phyloP scores from a whole-genome alignment of 1,140 invertebrate genomes.

The Aradophagus sp. region DNA sequence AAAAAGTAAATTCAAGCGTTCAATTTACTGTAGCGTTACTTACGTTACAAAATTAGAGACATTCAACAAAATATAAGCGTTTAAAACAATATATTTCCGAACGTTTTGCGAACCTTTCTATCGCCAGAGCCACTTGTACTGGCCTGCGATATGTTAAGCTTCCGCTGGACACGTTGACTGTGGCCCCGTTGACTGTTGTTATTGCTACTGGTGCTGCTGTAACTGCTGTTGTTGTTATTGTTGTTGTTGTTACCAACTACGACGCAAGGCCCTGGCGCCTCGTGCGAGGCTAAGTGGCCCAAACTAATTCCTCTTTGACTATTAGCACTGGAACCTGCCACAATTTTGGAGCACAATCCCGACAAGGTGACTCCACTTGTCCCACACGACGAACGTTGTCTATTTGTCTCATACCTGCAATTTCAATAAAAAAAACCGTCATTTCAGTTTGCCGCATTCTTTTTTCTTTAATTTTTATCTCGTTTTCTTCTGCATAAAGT shows the following conservation, averaged over 20 bases:
- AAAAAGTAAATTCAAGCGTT: background rate
- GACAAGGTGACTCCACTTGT: conserved; percentile 67
- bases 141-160: conserved; percentile 65
- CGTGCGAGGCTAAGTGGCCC: conserved; percentile 73
- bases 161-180: conserved; percentile 68
- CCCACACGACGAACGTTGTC: conserved; percentile 69
- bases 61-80: conserved; percentile 23
- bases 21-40: conserved; percentile 8
- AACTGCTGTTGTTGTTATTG: conserved; percentile 57
- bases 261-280: conserved; percentile 63
- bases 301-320: conserved; percentile 66
- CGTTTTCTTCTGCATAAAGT: background rate
- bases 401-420: conserved; percentile 74
- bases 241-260: conserved; percentile 62
- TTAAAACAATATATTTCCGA: conserved; percentile 28
- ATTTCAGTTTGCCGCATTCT: background rate
- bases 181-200: conserved; percentile 45
- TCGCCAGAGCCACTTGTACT: conserved; percentile 63
- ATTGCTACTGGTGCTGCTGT: too few relatives aligned
- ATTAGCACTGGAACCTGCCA: conserved; percentile 65
- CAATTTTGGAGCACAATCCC: conserved; percentile 72
- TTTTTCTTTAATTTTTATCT: background rate
- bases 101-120: conserved; percentile 62
- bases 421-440: conserved; percentile 8
- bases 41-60: conserved; percentile 21